Conservation (phyloP, 2,113 vertebrate genomes). For the Mesembrinibis cayennensis region DNA sequence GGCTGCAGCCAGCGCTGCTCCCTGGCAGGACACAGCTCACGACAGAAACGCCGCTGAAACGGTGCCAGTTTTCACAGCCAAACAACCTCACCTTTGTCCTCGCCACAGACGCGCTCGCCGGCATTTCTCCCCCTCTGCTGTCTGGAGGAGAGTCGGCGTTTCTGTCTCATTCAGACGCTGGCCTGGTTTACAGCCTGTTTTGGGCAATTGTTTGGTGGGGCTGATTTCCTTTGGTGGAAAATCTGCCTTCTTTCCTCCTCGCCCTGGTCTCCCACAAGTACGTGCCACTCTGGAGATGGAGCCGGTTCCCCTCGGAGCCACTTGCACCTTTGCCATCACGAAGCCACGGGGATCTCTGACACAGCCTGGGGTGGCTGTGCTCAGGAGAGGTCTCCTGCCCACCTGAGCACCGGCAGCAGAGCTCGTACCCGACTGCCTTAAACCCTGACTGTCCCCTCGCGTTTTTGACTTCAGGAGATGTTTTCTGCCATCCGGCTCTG, state of each 20-base stretch:
- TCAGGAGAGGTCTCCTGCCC: not conserved
- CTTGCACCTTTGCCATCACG: not conserved
- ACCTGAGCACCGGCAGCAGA: not conserved
- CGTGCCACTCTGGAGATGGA: rapidly evolving
- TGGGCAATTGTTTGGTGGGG: not conserved
- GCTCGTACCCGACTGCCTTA: not conserved
- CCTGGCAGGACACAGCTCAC: not conserved
- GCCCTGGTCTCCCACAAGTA: not conserved
- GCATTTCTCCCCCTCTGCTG: not conserved
- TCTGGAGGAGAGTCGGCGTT: not conserved
- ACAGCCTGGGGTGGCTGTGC: not conserved
- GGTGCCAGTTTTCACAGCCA: not conserved
- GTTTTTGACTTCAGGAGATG: not conserved
- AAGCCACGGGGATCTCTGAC: not conserved
- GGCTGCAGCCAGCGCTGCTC: not conserved
- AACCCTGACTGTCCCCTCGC: not conserved
- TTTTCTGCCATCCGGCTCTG: not conserved
- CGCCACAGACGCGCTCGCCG: not conserved
- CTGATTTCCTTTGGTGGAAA: not conserved
- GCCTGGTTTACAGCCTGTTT: not conserved
- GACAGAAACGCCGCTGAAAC: not conserved
- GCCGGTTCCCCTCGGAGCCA: not conserved
- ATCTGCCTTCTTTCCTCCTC: not conserved
- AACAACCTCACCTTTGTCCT: slow-evolving; percentile 51
- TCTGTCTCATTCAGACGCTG: not conserved